phyloP scores from a whole-genome alignment of 2,888 invertebrate species.

The Nemotelus nigrinus region DNA sequence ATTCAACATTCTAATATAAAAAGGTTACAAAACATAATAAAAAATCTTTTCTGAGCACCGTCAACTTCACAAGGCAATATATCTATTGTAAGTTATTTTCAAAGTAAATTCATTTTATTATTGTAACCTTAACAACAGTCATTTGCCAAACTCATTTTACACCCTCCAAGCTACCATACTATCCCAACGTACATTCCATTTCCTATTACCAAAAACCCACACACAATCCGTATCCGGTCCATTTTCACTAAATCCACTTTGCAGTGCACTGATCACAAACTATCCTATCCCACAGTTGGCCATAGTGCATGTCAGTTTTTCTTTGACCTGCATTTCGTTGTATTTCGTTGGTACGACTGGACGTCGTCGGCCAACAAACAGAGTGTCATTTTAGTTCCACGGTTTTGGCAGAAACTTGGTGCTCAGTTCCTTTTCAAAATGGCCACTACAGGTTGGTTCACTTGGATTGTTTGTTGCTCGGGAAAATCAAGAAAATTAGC shows the following conservation, averaged over 20 bases:
- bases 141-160: too few relatives aligned
- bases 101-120: too few relatives aligned
- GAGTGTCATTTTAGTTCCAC: conserved; percentile 32
- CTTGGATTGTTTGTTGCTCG: conserved; percentile 54
- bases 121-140: too few relatives aligned
- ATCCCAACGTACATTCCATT: neutral
- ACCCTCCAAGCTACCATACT: too few relatives aligned
- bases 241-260: too few relatives aligned
- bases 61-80: too few relatives aligned
- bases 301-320: conserved; percentile 1
- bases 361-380: conserved; percentile 31
- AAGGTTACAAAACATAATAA: too few relatives aligned
- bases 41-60: too few relatives aligned
- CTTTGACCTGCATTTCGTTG: neutral
- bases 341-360: conserved; percentile 24
- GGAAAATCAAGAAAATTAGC: conserved; percentile 35
- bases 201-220: neutral
- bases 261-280: too few relatives aligned
- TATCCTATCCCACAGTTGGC: neutral
- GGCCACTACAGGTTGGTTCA: conserved; percentile 78
- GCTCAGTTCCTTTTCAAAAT: conserved; percentile 68
- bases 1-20: too few relatives aligned
- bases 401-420: conserved; percentile 35
- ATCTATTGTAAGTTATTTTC: too few relatives aligned
- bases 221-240: too few relatives aligned